A percentile compares a stretch with the other conserved stretches of the same genome.
These are phyloP conservation scores for Macaca mulatta DNA, from an alignment of 2,113 vertebrate genomes.

Conservation along the genomic window DNA sequence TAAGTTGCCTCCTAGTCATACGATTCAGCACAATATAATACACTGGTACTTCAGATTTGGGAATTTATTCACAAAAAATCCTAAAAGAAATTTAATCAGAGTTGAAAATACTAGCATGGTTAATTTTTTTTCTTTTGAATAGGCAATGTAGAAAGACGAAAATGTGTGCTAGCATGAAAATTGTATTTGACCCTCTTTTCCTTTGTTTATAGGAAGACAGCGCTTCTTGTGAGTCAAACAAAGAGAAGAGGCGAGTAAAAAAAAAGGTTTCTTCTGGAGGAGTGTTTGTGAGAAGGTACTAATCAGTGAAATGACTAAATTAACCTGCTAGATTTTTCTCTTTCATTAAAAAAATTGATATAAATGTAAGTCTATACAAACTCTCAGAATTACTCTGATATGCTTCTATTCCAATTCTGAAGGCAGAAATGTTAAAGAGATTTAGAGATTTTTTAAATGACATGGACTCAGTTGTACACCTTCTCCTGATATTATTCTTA, in stretches of 20 bases:
- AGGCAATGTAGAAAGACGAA: background rate
- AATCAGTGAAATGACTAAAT: slow-evolving; percentile 30
- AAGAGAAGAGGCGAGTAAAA: slow-evolving; percentile 79
- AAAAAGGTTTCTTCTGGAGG: slow-evolving; percentile 77
- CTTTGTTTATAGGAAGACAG: slow-evolving; percentile 75
- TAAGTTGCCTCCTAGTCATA: background rate
- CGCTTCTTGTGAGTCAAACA: slow-evolving; percentile 54
- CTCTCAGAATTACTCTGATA: background rate
- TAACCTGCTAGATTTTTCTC: slow-evolving; percentile 40
- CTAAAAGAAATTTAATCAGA: slow-evolving; percentile 25
- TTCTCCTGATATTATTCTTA: background rate
- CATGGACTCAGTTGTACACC: background rate
- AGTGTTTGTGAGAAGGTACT: slow-evolving; percentile 77
- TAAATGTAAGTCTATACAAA: slow-evolving; percentile 11
- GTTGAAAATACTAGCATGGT: slow-evolving; percentile 11
- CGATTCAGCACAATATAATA: background rate
- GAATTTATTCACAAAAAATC: background rate
- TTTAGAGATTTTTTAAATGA: background rate
- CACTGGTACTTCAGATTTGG: background rate
- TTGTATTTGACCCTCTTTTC: background rate
- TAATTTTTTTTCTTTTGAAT: background rate
- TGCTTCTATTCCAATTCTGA: background rate
- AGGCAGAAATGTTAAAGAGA: slow-evolving; percentile 16
- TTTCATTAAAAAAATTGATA: slow-evolving; percentile 33
- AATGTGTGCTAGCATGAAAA: background rate